These are phyloP conservation scores for Pseudorhiza aurosa DNA, from an alignment of 30 jellyfish, hydroid and myxozoan genomes.

Conservation along the genomic window DNA sequence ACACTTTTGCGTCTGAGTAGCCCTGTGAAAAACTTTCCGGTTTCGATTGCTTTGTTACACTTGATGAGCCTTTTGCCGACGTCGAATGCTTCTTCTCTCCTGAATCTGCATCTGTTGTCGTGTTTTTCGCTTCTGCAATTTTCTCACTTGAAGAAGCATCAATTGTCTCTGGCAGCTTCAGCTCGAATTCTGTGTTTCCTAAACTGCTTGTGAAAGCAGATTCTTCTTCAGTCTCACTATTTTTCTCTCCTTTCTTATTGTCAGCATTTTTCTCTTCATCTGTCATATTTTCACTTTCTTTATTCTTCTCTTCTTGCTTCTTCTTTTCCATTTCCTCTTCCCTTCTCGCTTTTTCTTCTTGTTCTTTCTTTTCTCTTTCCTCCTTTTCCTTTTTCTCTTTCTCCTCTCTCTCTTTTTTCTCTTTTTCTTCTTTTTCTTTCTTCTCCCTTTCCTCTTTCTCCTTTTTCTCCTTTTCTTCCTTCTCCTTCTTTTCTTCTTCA, in stretches of 20 bases:
- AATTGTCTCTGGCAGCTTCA: constrained; percentile 43
- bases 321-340: constrained; percentile 10
- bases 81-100: constrained; percentile 66
- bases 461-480: constrained; percentile 30
- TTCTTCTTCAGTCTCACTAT: constrained; percentile 48
- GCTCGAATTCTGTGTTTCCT: constrained; percentile 61
- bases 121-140: neutral
- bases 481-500: constrained; percentile 14
- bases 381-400: constrained; percentile 23
- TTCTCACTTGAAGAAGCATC: constrained; percentile 3
- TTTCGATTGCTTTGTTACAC: neutral
- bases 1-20: constrained; percentile 55
- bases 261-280: constrained; percentile 11
- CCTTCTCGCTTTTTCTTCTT: constrained; percentile 13
- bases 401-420: constrained; percentile 19
- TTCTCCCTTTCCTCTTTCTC: constrained; percentile 21
- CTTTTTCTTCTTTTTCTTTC: constrained; percentile 18
- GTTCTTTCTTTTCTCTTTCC: constrained; percentile 8
- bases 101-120: constrained; percentile 1
- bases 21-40: constrained; percentile 65
- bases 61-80: constrained; percentile 1
- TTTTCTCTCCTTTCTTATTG: constrained; percentile 38
- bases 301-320: neutral
- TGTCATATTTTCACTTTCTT: neutral
- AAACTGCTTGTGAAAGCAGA: constrained; percentile 48